phyloP scores from a whole-genome alignment of 2,113 vertebrate species.

The Dipodomys stephensi region DNA sequence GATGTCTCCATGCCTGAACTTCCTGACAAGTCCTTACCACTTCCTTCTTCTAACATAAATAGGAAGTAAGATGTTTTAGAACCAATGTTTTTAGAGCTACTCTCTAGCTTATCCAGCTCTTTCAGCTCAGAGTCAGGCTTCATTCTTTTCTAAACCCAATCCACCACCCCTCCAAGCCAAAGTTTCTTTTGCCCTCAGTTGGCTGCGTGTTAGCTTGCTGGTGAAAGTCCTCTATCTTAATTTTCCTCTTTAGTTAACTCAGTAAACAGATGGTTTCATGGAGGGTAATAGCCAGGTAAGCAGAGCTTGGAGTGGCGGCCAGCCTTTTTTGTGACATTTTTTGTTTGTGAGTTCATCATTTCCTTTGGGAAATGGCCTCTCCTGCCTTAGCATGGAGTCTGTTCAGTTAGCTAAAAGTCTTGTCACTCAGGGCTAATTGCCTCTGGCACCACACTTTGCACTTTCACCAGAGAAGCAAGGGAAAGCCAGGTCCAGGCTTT shows the following conservation, averaged over 20 bases:
- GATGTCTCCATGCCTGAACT: background rate
- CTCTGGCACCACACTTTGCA: conserved; percentile 78
- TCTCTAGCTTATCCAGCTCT: background rate
- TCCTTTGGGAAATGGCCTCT: conserved; percentile 75
- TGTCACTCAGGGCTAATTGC: conserved; percentile 84
- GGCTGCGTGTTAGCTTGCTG: conserved; percentile 67
- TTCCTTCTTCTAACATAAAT: background rate
- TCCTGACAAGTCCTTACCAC: background rate
- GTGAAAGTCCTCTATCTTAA: conserved; percentile 73
- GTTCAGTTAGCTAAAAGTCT: conserved; percentile 78
- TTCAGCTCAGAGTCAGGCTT: background rate
- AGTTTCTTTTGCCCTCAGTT: background rate
- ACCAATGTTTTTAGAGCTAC: background rate
- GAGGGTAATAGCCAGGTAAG: conserved; percentile 76
- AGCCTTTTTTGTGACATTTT: conserved; percentile 63
- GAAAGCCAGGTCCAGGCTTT: conserved; percentile 72
- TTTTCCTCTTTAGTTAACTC: conserved; percentile 80
- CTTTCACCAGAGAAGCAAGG: conserved; percentile 76
- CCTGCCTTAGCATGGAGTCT: conserved; percentile 65
- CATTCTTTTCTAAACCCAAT: conserved; percentile 13
- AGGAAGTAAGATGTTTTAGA: background rate
- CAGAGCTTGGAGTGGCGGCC: conserved; percentile 72
- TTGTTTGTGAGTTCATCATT: conserved; percentile 72
- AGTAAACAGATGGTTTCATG: conserved; percentile 79
- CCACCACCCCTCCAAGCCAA: conserved; percentile 54